A percentile compares a stretch with the other conserved stretches of the same genome.
Evolutionary conservation across 2,797 vertebrate species (phyloP).

Genomic region (Diplodus sargus): DNA sequence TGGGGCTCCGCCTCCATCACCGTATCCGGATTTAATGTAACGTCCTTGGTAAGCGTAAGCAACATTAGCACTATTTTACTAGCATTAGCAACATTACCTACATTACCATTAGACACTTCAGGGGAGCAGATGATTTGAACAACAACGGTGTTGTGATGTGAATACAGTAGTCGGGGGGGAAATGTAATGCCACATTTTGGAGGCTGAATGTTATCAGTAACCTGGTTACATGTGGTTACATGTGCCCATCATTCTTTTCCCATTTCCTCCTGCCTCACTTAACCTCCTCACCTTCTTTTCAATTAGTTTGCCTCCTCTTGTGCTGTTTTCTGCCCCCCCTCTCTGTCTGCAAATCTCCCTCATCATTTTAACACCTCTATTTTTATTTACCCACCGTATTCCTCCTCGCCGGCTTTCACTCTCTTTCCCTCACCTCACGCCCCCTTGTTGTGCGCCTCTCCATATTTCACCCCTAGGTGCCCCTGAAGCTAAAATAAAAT

Average conservation of each 20-base stretch:
- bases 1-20: too few species aligned
- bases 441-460: conserved; percentile 74
- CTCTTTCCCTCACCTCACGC: conserved; percentile 53
- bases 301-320: conserved; percentile 41
- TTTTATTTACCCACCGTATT: conserved; percentile 47
- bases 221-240: too few species aligned
- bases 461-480: conserved; percentile 80
- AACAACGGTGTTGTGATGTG: too few species aligned
- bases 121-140: too few species aligned
- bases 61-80: too few species aligned
- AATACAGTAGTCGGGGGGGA: too few species aligned
- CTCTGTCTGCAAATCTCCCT: conserved; percentile 11
- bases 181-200: too few species aligned
- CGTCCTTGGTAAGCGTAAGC: too few species aligned
- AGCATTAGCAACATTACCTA: too few species aligned
- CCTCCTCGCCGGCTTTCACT: conserved; percentile 15
- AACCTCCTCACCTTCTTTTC: conserved; percentile 28
- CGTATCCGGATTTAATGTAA: too few species aligned
- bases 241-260: conserved; percentile 11
- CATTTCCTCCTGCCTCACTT: conserved; percentile 24
- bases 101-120: too few species aligned
- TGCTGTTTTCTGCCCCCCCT: conserved; percentile 12
- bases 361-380: conserved; percentile 27
- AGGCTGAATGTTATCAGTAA: too few species aligned
- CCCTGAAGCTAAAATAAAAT: conserved; percentile 68